Conservation (phyloP, 2,888 invertebrate species). For the Phyllotreta cruciferae region DNA sequence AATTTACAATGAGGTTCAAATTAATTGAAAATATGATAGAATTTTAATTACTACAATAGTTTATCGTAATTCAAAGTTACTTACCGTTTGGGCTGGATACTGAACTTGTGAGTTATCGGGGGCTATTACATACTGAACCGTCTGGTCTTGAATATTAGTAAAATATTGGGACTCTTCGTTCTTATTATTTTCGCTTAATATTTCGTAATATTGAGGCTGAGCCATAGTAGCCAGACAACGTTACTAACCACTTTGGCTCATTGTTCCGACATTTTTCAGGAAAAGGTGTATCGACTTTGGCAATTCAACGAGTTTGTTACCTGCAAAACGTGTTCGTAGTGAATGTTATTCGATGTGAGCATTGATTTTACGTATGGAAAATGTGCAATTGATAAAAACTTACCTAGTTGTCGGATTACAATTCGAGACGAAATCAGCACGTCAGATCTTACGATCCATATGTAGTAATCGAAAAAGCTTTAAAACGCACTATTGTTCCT, state of each 20-base stretch:
- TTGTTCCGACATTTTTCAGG: not conserved
- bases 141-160: slow-evolving; percentile 64
- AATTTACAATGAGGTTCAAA: no score
- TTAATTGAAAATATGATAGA: no score
- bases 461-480: no score
- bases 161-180: slow-evolving; percentile 68
- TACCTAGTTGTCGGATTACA: not conserved
- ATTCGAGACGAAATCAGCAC: not conserved
- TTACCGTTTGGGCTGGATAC: slow-evolving; percentile 53
- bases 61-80: slow-evolving; percentile 10
- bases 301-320: not conserved
- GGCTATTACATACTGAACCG: slow-evolving; percentile 56
- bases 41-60: slow-evolving; percentile 3
- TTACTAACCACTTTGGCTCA: slow-evolving; percentile 15
- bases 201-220: slow-evolving; percentile 68
- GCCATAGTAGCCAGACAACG: slow-evolving; percentile 63
- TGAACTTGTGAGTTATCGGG: slow-evolving; percentile 50
- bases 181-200: slow-evolving; percentile 66
- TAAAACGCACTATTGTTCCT: no score
- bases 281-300: not conserved
- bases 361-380: not conserved
- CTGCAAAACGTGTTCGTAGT: not conserved
- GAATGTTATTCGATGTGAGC: no score
- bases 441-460: not conserved
- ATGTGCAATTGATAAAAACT: slow-evolving; percentile 10